Base-by-base conservation (phyloP, 2,113 vertebrate genomes). In the Amblyopsis rosae region DNA sequence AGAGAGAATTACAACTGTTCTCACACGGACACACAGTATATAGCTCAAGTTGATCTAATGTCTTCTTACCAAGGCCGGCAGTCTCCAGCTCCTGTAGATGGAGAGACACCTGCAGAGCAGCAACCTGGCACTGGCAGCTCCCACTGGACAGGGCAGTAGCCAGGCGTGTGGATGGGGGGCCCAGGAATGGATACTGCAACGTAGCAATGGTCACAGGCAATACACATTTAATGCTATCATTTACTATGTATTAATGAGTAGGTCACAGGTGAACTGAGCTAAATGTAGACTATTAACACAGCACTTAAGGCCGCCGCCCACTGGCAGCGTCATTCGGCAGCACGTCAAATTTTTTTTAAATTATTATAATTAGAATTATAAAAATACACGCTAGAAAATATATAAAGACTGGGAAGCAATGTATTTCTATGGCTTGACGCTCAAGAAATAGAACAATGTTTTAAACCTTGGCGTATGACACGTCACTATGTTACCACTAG, bases 101-200 rank as follows among this genome's bases (percentile, higher is more conserved):
- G 72, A 89, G 92, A 59, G 95, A 92, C 65, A 98, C 94, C 82
- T 95, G 94, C 80, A 99, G 94, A 56, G 95, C 94, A 15, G 91
- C 92, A 47, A 92, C 94, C 91, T 98, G 97, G 87, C 96, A 98
- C 35, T 95, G 94, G 79, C 94, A 97, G 92, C 94, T 94, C 69
- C 96, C 96, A 49, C 91, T 94, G 81, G 92, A 91, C 82, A 99
- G 89, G 76, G 96, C 97, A 10, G 90, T 77, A 69, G 87, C 87
- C 92, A 99, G 92, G 65, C 96, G 95, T 59, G 95, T 95, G 70
- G 95, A 89, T 74, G 96, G 95, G 19, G 98, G 96, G 45, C 98
- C 96, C 79, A 98, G 93, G 85, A 98, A 93, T 45, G 96, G 96
- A 88, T 95, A 98, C 95, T 98, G 86, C 17, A 87, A 19, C 11